phyloP scores from a whole-genome alignment of 2,797 vertebrate genomes.

The Xiphophorus birchmanni region DNA sequence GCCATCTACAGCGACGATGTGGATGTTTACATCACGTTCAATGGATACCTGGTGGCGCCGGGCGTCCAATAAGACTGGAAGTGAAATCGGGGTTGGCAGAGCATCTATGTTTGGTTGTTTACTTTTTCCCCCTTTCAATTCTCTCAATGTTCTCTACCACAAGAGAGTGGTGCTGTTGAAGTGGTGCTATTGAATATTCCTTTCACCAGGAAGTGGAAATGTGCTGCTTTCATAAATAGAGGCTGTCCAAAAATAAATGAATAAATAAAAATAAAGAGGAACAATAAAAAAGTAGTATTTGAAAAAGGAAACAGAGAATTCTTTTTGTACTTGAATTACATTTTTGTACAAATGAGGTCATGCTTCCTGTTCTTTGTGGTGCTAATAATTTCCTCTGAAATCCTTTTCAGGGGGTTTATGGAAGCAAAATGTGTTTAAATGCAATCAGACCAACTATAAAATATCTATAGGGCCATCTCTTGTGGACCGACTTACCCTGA shows the following conservation, averaged over 20 bases:
- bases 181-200: conserved; percentile 40
- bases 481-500: neutral
- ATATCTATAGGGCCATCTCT: neutral
- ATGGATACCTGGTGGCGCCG: conserved; percentile 84
- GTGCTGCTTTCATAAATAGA: conserved; percentile 12
- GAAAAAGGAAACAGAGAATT: conserved; percentile 3
- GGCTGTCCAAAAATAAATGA: neutral
- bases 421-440: neutral
- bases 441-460: neutral
- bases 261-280: conserved; percentile 18
- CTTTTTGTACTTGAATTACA: conserved; percentile 42
- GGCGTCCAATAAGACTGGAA: conserved; percentile 57
- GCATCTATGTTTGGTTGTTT: conserved; percentile 10
- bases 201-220: conserved; percentile 24
- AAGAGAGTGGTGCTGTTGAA: conserved; percentile 40
- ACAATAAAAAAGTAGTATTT: conserved; percentile 11
- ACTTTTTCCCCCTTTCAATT: conserved; percentile 11
- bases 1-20: conserved; percentile 93
- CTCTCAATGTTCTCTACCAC: neutral
- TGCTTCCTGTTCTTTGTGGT: neutral
- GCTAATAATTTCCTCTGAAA: neutral
- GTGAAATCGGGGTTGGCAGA: neutral
- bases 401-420: neutral
- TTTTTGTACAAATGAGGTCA: conserved; percentile 28
- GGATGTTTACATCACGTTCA: conserved; percentile 95